Percentiles rank a stretch among this genome's conserved stretches.
Evolutionary conservation across 2,888 invertebrate species (phyloP).

Genomic region (Chaitophorus viminalis): DNA sequence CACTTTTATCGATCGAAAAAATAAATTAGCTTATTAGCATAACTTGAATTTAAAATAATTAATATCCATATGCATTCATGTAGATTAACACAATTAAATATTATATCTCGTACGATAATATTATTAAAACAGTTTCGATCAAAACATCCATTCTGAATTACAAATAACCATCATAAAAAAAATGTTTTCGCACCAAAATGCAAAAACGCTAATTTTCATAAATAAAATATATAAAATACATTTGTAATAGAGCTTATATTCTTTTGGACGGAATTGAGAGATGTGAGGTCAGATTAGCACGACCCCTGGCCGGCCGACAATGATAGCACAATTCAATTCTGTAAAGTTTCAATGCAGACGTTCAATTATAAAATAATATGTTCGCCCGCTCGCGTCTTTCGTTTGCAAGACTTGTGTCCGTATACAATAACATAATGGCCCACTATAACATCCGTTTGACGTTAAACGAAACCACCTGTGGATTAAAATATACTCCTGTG

Average conservation of each 20-base stretch:
- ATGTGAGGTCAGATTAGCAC: too few species aligned
- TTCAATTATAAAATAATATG: too few species aligned
- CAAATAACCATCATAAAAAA: not conserved
- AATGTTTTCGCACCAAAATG: not conserved
- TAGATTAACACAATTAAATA: not conserved
- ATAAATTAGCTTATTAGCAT: not conserved
- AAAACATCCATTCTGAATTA: not conserved
- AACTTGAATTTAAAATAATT: not conserved
- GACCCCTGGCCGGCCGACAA: too few species aligned
- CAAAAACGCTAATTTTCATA: not conserved
- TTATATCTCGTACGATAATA: not conserved
- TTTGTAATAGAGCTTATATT: too few species aligned
- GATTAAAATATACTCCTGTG: not conserved
- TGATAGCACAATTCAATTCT: too few species aligned
- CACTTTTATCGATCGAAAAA: not conserved
- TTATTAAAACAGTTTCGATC: not conserved
- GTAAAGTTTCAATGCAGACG: too few species aligned
- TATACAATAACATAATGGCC: too few species aligned
- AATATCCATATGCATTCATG: not conserved
- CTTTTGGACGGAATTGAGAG: too few species aligned
- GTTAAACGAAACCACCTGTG: conserved; percentile 26
- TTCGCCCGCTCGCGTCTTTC: too few species aligned
- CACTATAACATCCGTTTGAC: not conserved
- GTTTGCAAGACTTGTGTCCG: too few species aligned
- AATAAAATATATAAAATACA: not conserved